phyloP scores from a whole-genome alignment of 2,888 invertebrate genomes.

The Macropis europaea region DNA sequence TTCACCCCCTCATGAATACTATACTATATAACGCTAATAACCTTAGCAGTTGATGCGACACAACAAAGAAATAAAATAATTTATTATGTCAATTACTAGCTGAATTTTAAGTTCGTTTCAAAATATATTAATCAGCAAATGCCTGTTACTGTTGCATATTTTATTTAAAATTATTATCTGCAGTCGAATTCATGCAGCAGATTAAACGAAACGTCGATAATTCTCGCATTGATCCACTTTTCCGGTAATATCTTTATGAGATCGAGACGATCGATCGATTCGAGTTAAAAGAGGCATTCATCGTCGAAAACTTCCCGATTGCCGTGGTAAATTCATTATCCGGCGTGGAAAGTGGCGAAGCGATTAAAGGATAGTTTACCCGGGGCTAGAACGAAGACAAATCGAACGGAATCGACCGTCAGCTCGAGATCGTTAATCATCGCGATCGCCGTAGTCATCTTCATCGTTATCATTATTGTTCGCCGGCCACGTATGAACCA shows the following conservation, averaged over 20 bases:
- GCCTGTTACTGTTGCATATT: too few relatives aligned
- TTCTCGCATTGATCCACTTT: background rate
- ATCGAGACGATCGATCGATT: constrained; percentile 48
- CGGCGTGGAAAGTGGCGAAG: constrained; percentile 48
- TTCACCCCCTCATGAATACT: too few relatives aligned
- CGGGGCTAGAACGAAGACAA: constrained; percentile 55
- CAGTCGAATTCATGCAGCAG: background rate
- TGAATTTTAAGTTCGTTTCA: too few relatives aligned
- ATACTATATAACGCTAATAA: too few relatives aligned
- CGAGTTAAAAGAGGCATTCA: constrained; percentile 42
- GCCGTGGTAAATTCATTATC: constrained; percentile 61
- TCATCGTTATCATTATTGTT: constrained; percentile 62
- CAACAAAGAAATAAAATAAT: too few relatives aligned
- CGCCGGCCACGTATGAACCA: constrained; percentile 25
- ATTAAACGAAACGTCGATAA: background rate
- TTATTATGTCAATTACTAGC: too few relatives aligned
- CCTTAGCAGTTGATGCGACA: too few relatives aligned
- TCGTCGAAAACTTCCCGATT: constrained; percentile 43
- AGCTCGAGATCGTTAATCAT: constrained; percentile 60
- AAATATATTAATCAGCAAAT: too few relatives aligned
- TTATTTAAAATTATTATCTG: too few relatives aligned
- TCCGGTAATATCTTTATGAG: background rate
- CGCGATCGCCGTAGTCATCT: constrained; percentile 61
- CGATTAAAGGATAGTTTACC: constrained; percentile 63
- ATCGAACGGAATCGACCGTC: constrained; percentile 58